Percentiles rank a stretch among this genome's conserved stretches.
Evolutionary conservation across 2,797 vertebrate species (phyloP).

Genomic region (Cetoscarus ocellatus): DNA sequence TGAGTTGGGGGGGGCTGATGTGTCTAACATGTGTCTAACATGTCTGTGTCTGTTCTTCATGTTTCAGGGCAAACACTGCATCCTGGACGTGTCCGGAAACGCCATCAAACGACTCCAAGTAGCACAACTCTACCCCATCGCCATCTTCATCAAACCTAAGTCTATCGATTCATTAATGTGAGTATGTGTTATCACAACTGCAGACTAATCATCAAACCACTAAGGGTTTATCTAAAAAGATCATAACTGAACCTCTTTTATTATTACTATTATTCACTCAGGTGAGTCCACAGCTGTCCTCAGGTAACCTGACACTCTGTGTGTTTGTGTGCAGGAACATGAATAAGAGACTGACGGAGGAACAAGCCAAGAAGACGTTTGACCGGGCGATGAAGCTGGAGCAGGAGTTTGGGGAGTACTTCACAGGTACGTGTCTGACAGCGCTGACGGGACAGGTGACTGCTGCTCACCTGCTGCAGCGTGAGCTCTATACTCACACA

Average conservation of each 20-base stretch:
- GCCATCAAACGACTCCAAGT: constrained; percentile 98
- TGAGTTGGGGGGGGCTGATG: too few species aligned
- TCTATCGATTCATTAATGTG: constrained; percentile 96
- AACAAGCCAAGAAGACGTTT: constrained; percentile 96
- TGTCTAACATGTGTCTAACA: too few species aligned
- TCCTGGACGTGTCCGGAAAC: constrained; percentile 98
- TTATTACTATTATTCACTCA: too few species aligned
- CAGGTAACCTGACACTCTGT: not conserved
- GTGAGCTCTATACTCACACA: too few species aligned
- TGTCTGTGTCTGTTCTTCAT: not conserved
- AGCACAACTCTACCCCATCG: constrained; percentile 98
- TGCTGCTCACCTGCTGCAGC: too few species aligned
- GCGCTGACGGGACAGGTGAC: too few species aligned
- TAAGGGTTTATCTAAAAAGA: too few species aligned
- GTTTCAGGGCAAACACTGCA: constrained; percentile 97
- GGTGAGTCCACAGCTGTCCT: too few species aligned
- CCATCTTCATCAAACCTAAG: constrained; percentile 97
- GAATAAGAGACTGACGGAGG: constrained; percentile 97
- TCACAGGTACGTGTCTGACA: constrained; percentile 89
- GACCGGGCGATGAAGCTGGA: constrained; percentile 96
- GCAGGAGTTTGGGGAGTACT: constrained; percentile 98
- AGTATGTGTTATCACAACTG: constrained; percentile 83
- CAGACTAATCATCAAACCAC: too few species aligned
- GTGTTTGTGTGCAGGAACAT: constrained; percentile 89
- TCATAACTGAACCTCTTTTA: too few species aligned